Conservation (phyloP, 2,113 vertebrate genomes). For the Miniopterus natalensis region DNA sequence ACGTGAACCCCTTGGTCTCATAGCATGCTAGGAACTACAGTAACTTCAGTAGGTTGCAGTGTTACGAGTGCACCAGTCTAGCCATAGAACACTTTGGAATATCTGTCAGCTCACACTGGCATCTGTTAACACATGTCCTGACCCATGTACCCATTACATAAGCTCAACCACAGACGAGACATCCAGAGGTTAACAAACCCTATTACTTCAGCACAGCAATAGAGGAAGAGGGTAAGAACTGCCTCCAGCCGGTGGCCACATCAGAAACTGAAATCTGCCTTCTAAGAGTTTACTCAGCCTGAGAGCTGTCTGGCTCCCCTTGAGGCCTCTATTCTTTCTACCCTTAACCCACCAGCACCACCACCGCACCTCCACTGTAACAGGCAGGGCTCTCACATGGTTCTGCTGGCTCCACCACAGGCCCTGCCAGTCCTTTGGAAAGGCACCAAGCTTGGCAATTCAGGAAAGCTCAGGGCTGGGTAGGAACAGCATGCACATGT, state of each 20-base stretch:
- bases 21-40: background rate
- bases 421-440: constrained; percentile 37
- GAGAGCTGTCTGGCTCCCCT: background rate
- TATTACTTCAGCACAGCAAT: constrained; percentile 9
- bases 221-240: constrained; percentile 28
- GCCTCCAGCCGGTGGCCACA: background rate
- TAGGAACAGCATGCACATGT: background rate
- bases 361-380: background rate
- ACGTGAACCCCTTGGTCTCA: background rate
- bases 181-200: constrained; percentile 5
- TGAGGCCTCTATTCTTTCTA: background rate
- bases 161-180: constrained; percentile 41
- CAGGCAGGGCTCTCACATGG: background rate
- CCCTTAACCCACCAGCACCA: background rate
- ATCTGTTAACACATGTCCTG: background rate
- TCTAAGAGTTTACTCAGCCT: background rate
- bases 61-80: background rate
- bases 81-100: constrained; percentile 42
- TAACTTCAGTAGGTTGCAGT: background rate
- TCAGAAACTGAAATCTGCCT: background rate
- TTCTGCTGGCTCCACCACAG: background rate
- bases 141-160: background rate
- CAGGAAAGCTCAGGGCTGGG: background rate
- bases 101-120: constrained; percentile 31
- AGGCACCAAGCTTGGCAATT: constrained; percentile 62